These are phyloP conservation scores for Caenorhabditis angaria DNA, from an alignment of 2,888 invertebrate genomes.

Conservation along the genomic window DNA sequence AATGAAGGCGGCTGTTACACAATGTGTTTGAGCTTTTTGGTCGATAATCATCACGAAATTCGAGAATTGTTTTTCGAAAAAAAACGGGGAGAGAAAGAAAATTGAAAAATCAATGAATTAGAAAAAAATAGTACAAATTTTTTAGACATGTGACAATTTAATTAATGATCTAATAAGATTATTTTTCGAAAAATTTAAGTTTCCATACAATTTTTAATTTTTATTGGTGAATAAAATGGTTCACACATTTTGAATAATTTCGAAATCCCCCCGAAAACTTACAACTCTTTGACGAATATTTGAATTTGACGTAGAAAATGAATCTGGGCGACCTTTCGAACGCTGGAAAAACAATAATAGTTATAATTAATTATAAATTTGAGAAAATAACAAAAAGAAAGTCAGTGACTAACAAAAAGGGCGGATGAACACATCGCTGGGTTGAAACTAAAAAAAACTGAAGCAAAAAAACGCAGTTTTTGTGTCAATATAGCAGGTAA, in stretches of 20 bases:
- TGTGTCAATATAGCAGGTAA: neutral
- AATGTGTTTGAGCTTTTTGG: neutral
- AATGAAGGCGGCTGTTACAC: too few species aligned
- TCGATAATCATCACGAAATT: conserved; percentile 4
- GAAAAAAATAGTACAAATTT: neutral
- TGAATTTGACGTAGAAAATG: too few species aligned
- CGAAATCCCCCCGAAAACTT: too few species aligned
- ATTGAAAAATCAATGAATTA: neutral
- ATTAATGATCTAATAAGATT: neutral
- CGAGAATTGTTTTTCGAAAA: neutral
- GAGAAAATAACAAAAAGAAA: conserved; percentile 25
- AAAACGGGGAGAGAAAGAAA: neutral
- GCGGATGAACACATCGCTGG: too few species aligned
- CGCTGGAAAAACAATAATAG: neutral
- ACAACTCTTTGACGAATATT: too few species aligned
- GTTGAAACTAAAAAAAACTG: conserved; percentile 20
- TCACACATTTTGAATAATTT: neutral
- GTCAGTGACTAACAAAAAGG: neutral
- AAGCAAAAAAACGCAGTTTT: neutral
- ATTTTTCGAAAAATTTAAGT: too few species aligned
- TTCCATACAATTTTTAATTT: too few species aligned
- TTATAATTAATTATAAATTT: conserved; percentile 24
- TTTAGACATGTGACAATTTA: neutral
- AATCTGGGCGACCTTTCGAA: neutral
- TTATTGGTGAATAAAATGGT: too few species aligned